Base-by-base conservation (phyloP, 2,797 vertebrate species). In the Harpagifer antarcticus region DNA sequence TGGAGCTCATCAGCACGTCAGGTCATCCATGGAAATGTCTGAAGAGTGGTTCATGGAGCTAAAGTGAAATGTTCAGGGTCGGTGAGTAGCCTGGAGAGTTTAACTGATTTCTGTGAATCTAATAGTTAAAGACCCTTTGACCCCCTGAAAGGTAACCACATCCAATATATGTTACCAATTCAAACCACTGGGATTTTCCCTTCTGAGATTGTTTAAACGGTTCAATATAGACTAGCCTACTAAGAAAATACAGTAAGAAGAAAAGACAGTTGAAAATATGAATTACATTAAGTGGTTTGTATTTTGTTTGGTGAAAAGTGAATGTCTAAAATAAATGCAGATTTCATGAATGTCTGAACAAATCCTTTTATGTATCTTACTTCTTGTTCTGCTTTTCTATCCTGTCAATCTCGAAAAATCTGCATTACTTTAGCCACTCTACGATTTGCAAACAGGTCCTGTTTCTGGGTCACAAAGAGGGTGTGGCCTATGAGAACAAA, bases 11-110 rank as follows among this genome's bases (percentile, higher is more conserved):
- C 50, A 45, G 47, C 72, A 33, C 62, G 56, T 72, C 20, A 72
- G 85, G 83, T 84, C 75, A 45, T 43, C 58, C 63, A 48, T 68
- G 62, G 52, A 72, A 66, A 83, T 65, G 49, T 42, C 54, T 83
- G 86, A 85, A 77, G 77, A 74, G 76, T 60, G 83, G 68, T 45
- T 71, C 60, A 37, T 37, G 61, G 53, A 78, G 52, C 44, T 37
- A 73, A 72, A 17, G 31, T 57, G 72, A 76, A 64, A 49, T 65
- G 79, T 70, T 5, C 55, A 15, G 49, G 42, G 65, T 14, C 43
- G 62, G 47, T 15, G 69, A 44, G 13, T 33, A 58, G 50, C 72
- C 55, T 31, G 9, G 23, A 52, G 68, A 79, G 55, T 68, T 61
- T 20, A 65, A 33, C 17, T 19, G 14, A 68, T 49, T 54, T 17